These are phyloP conservation scores for Brachyptera putata DNA, from an alignment of 2,888 invertebrate species.

Conservation along the genomic window DNA sequence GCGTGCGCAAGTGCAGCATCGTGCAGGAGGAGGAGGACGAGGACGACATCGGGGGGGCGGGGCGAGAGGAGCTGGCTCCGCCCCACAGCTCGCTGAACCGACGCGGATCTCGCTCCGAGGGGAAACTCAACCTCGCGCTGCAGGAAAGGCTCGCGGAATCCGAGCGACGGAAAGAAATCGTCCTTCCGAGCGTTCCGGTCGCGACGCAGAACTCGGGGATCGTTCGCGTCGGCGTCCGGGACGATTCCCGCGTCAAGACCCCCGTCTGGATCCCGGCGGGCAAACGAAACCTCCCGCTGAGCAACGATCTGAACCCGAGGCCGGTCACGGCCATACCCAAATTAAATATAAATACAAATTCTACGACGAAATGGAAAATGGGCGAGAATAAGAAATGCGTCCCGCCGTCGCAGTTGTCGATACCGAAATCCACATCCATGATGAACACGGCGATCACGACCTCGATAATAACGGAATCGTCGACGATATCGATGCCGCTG, in stretches of 20 bases:
- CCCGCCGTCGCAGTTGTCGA: not conserved
- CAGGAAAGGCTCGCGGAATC: conserved; percentile 54
- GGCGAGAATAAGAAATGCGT: not conserved
- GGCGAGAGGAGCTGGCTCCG: conserved; percentile 50
- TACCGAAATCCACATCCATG: not conserved
- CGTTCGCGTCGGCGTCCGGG: not conserved
- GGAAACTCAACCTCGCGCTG: conserved; percentile 65
- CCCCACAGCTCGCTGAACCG: conserved; percentile 53
- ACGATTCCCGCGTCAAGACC: conserved; percentile 35
- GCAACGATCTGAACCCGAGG: conserved; percentile 4
- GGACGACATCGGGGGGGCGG: conserved; percentile 59
- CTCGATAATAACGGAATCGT: conserved; percentile 32
- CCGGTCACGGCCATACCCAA: too few relatives aligned
- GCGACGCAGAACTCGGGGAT: not conserved
- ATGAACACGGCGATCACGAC: conserved; percentile 21
- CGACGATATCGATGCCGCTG: conserved; percentile 53
- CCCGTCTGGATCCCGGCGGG: conserved; percentile 42
- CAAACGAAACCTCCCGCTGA: conserved; percentile 24
- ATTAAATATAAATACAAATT: too few relatives aligned
- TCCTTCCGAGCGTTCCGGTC: not conserved
- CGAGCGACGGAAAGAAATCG: conserved; percentile 54
- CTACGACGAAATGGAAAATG: conserved; percentile 1
- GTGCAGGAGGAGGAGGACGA: conserved; percentile 91
- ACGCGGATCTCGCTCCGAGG: conserved; percentile 76
- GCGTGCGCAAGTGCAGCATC: conserved; percentile 84